A percentile compares a stretch with the other conserved stretches of the same genome.
These are phyloP conservation scores for Porites rus DNA, from an alignment of 92 coral and sea anemone species.

Conservation along the genomic window DNA sequence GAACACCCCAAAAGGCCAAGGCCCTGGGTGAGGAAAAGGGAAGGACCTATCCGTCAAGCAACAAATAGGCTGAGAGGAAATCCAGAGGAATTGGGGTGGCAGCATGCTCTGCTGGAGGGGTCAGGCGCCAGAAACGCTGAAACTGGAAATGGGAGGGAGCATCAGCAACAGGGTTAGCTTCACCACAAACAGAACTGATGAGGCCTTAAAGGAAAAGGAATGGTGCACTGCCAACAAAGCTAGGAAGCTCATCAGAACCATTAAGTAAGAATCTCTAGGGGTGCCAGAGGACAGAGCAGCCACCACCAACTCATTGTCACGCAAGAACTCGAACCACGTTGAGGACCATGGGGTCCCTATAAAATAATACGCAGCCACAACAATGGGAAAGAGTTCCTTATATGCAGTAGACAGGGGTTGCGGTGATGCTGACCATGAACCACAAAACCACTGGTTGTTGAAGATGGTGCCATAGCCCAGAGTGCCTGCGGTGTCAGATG, in stretches of 20 bases:
- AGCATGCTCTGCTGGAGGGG: slow-evolving; percentile 18
- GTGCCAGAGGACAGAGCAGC: slow-evolving; percentile 47
- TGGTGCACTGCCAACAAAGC: slow-evolving; percentile 21
- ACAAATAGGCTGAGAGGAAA: background rate
- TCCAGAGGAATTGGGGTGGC: background rate
- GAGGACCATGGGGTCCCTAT: slow-evolving; percentile 17
- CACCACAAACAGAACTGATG: slow-evolving; percentile 42
- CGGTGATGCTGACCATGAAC: no score
- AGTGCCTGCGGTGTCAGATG: no score
- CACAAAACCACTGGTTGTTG: no score
- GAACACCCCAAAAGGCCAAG: background rate
- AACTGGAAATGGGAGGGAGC: slow-evolving; percentile 53
- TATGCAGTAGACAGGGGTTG: no score
- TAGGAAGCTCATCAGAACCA: slow-evolving; percentile 54
- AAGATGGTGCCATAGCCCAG: no score
- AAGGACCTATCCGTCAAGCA: slow-evolving; percentile 2
- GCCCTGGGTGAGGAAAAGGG: slow-evolving; percentile 9
- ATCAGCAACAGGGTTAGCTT: slow-evolving; percentile 42
- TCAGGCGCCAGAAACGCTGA: slow-evolving; percentile 46
- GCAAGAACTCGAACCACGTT: slow-evolving; percentile 32
- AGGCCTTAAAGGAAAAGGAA: slow-evolving; percentile 26
- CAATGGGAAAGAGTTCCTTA: no score
- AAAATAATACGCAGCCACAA: no score
- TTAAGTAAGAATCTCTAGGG: slow-evolving; percentile 21
- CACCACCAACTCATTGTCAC: slow-evolving; percentile 59